A percentile compares a stretch with the other conserved stretches of the same genome.
Evolutionary conservation across 2,113 vertebrate genomes (phyloP).

Genomic region (Stercorarius parasiticus): DNA sequence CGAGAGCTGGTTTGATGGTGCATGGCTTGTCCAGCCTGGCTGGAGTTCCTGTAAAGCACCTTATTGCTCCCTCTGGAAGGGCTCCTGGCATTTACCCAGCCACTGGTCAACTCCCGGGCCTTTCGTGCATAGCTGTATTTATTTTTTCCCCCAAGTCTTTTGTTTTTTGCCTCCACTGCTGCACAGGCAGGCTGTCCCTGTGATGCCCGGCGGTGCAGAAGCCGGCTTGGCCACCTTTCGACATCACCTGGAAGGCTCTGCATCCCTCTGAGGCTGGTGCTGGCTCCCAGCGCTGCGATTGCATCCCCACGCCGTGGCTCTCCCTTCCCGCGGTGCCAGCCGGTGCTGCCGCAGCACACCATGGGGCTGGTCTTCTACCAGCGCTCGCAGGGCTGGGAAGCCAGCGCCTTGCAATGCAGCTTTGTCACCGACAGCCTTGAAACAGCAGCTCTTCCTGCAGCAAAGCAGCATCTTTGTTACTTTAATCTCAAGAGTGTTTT

Average conservation of each 20-base stretch:
- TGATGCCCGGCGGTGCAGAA: background rate
- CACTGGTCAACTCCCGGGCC: background rate
- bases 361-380: background rate
- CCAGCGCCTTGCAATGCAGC: background rate
- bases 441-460: conserved; percentile 18
- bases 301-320: rapidly evolving
- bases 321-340: background rate
- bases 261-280: background rate
- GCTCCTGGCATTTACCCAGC: background rate
- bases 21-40: background rate
- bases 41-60: background rate
- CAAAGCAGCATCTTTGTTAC: conserved; percentile 35
- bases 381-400: background rate
- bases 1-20: background rate
- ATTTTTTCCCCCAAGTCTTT: background rate
- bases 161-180: background rate
- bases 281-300: background rate
- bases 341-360: background rate
- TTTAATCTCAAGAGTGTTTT: background rate
- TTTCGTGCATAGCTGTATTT: background rate
- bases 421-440: background rate
- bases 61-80: background rate
- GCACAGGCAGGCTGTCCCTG: background rate
- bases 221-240: background rate
- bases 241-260: background rate